Conservation (phyloP, 2,113 vertebrate genomes). For the Paraplagusia blochii region DNA sequence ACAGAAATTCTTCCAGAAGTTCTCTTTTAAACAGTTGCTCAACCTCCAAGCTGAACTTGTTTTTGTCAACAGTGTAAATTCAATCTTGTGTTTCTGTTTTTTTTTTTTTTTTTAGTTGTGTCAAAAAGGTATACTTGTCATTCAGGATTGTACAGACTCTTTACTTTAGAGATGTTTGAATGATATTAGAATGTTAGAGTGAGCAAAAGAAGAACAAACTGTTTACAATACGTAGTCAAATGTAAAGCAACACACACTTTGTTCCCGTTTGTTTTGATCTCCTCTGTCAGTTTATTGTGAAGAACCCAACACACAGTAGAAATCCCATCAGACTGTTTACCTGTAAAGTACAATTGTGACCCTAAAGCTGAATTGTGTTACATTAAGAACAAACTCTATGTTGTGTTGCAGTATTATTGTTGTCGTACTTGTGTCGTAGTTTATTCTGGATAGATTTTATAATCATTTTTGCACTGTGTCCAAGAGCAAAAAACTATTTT, state of each 20-base stretch:
- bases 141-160: neutral
- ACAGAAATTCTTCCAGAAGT: too few relatives aligned
- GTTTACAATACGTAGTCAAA: neutral
- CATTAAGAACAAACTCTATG: conserved; percentile 25
- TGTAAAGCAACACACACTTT: neutral
- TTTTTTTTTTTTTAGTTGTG: too few relatives aligned
- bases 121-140: neutral
- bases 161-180: too few relatives aligned
- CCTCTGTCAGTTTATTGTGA: neutral
- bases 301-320: neutral
- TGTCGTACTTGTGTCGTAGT: conserved; percentile 8
- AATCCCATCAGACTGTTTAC: neutral
- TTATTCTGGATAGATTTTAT: neutral
- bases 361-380: conserved; percentile 5
- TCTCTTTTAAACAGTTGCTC: too few relatives aligned
- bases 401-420: conserved; percentile 31
- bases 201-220: neutral
- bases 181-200: neutral
- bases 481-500: conserved; percentile 37
- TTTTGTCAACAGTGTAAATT: too few relatives aligned
- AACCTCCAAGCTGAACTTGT: too few relatives aligned
- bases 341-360: neutral
- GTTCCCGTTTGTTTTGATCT: neutral
- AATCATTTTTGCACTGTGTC: conserved; percentile 14
- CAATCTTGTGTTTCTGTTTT: too few relatives aligned